Conservation (phyloP, 2,888 invertebrate species). For the Drosophila helvetica region DNA sequence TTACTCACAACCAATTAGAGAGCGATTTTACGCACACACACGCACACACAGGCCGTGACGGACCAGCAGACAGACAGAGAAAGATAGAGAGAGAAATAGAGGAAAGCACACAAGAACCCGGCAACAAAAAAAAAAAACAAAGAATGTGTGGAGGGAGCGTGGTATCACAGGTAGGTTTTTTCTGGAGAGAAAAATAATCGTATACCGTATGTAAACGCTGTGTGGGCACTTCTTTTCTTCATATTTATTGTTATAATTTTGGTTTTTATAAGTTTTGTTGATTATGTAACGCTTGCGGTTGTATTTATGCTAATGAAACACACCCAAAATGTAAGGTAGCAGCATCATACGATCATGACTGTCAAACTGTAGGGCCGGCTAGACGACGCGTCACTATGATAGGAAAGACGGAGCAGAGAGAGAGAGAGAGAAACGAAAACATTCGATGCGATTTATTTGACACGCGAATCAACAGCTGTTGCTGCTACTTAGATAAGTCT, state of each 20-base stretch:
- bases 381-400: slow-evolving; percentile 24
- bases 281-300: slow-evolving; percentile 1
- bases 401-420: neutral
- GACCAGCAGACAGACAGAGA: slow-evolving; percentile 5
- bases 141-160: slow-evolving; percentile 6
- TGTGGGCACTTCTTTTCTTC: slow-evolving; percentile 16
- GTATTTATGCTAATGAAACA: neutral
- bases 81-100: neutral
- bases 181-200: slow-evolving; percentile 5
- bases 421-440: slow-evolving; percentile 46
- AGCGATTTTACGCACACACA: slow-evolving; percentile 32
- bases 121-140: neutral
- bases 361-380: slow-evolving; percentile 54
- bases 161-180: slow-evolving; percentile 1
- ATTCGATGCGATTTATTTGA: slow-evolving; percentile 63
- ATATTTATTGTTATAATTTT: slow-evolving; percentile 25
- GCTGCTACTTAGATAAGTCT: slow-evolving; percentile 54
- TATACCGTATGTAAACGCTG: slow-evolving; percentile 19
- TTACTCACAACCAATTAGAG: slow-evolving; percentile 68
- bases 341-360: slow-evolving; percentile 64
- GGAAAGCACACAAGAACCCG: neutral
- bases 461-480: slow-evolving; percentile 70
- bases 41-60: neutral
- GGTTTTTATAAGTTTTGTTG: neutral
- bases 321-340: neutral